Conservation (phyloP, 2,888 invertebrate species). For the Ichneumoninae sp. region DNA sequence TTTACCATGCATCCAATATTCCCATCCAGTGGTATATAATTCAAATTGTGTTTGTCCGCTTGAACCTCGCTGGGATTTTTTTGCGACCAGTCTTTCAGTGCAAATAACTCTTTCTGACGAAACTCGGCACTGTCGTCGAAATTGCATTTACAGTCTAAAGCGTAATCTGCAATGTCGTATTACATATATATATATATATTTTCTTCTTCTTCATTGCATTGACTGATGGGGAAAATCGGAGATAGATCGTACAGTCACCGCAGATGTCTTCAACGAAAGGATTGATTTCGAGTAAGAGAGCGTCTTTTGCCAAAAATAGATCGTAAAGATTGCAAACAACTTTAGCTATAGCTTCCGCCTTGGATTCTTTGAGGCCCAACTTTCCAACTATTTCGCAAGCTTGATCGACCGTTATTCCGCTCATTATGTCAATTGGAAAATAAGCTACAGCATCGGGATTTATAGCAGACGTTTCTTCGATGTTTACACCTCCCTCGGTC, state of each 20-base stretch:
- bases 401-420: constrained; percentile 91
- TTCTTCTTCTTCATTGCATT: constrained; percentile 5
- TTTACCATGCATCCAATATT: constrained; percentile 97
- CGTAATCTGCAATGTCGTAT: constrained; percentile 89
- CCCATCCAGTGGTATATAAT: constrained; percentile 98
- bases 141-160: constrained; percentile 97
- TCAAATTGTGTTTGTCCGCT: constrained; percentile 94
- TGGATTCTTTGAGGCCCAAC: constrained; percentile 90
- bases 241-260: constrained; percentile 87
- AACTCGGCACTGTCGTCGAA: constrained; percentile 98
- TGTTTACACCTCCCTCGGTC: constrained; percentile 97
- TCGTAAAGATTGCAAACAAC: constrained; percentile 94
- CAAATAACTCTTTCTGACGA: constrained; percentile 95
- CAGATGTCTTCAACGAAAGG: constrained; percentile 97
- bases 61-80: constrained; percentile 97
- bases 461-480: constrained; percentile 98
- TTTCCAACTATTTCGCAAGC: constrained; percentile 89
- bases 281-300: constrained; percentile 96
- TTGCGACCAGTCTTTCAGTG: constrained; percentile 93
- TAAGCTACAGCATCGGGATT: constrained; percentile 96
- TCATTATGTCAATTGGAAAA: constrained; percentile 93
- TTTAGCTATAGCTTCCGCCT: constrained; percentile 88
- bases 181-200: background rate
- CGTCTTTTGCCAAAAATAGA: constrained; percentile 94
- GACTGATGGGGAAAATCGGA: background rate